Evolutionary conservation across 2,888 invertebrate species (phyloP).

Genomic region (Drosophila trichaetosa): DNA sequence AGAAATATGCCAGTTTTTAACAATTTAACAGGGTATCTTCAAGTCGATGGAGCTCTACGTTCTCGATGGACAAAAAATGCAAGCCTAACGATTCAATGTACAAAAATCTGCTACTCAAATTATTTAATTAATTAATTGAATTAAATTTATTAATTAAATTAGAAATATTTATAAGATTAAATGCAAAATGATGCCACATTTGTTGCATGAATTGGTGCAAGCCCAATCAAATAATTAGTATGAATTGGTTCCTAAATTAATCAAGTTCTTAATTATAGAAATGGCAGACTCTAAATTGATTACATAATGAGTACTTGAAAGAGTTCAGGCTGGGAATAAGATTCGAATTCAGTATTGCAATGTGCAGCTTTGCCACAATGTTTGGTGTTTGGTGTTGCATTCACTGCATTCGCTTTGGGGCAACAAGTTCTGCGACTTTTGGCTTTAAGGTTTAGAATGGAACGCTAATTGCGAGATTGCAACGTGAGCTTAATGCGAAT

Average conservation of each 20-base stretch:
- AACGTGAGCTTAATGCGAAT: constrained; percentile 47
- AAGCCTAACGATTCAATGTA: neutral
- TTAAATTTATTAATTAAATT: no score
- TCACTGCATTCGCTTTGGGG: constrained; percentile 19
- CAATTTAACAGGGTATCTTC: neutral
- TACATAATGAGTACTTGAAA: no score
- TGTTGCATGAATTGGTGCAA: neutral
- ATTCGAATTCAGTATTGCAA: neutral
- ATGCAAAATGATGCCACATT: no score
- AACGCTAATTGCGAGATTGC: constrained; percentile 45
- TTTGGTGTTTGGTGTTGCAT: neutral
- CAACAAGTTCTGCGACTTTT: constrained; percentile 66
- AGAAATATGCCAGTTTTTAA: neutral
- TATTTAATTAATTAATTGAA: neutral
- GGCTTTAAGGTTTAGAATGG: constrained; percentile 58
- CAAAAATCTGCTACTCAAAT: neutral
- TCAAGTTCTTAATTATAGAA: neutral
- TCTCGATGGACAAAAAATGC: neutral
- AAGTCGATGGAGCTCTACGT: neutral
- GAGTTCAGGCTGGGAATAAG: no score
- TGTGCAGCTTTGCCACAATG: constrained; percentile 37
- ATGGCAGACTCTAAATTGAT: neutral
- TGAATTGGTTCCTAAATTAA: neutral
- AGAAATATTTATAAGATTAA: no score
- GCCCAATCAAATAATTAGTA: neutral